phyloP scores from a whole-genome alignment of 2,888 invertebrate species.

The Cataglyphis rosenhaueri region DNA sequence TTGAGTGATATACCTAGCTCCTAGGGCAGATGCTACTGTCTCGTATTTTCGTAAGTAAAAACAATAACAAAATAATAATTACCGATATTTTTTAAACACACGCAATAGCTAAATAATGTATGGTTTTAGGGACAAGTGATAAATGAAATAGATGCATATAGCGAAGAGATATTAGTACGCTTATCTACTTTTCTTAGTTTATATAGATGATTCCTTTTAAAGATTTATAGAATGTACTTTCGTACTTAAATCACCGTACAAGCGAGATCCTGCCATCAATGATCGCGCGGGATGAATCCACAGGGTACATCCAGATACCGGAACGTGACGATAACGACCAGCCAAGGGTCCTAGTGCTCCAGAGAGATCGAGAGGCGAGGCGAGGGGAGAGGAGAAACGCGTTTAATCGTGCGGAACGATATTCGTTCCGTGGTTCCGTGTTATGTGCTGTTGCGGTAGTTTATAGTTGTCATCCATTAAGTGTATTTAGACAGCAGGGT shows the following conservation, averaged over 20 bases:
- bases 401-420: conserved; percentile 80
- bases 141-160: background rate
- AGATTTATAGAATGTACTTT: conserved; percentile 41
- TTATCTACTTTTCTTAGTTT: background rate
- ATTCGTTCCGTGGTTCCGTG: conserved; percentile 73
- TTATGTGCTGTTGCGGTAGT: conserved; percentile 75
- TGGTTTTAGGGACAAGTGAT: background rate
- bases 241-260: conserved; percentile 16
- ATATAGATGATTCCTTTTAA: background rate
- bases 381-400: conserved; percentile 12
- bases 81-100: background rate
- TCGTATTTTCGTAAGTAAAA: background rate
- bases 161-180: background rate
- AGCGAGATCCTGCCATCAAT: conserved; percentile 21
- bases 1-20: background rate
- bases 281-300: conserved; percentile 36
- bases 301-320: conserved; percentile 32
- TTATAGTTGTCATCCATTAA: conserved; percentile 80
- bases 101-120: background rate
- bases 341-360: conserved; percentile 42
- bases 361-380: conserved; percentile 12
- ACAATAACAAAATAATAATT: background rate
- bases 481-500: conserved; percentile 72
- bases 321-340: conserved; percentile 45
- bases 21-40: background rate